These are phyloP conservation scores for Dusona sp. DNA, from an alignment of 2,888 invertebrate species.

Conservation along the genomic window DNA sequence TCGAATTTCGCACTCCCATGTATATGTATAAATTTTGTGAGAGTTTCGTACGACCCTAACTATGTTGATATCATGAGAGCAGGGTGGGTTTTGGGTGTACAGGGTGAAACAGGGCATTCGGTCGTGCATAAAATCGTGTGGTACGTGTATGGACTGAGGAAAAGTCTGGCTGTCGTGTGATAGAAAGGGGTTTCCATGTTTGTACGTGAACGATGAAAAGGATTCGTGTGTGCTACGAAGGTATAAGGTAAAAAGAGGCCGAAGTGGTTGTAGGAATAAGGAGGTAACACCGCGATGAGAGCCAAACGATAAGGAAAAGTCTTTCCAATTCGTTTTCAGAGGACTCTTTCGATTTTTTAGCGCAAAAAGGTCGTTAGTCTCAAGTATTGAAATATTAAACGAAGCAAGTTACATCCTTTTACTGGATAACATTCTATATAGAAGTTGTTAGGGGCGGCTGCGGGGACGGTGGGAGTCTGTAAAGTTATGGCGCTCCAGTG, in stretches of 20 bases:
- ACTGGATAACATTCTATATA: not conserved
- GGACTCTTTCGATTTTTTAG: not conserved
- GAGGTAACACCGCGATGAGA: not conserved
- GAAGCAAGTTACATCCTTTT: not conserved
- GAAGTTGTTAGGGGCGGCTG: conserved; percentile 29
- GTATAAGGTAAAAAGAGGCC: not conserved
- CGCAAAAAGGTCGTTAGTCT: not conserved
- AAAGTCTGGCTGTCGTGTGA: conserved; percentile 2
- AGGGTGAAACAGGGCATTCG: conserved; percentile 48
- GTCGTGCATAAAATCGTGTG: conserved; percentile 63
- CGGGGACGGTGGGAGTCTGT: conserved; percentile 72
- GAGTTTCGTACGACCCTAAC: conserved; percentile 53
- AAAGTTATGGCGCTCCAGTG: conserved; percentile 72
- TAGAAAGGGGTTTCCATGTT: conserved; percentile 34
- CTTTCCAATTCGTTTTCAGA: not conserved
- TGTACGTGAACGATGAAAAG: conserved; percentile 5
- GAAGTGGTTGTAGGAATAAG: not conserved
- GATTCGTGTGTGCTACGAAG: not conserved
- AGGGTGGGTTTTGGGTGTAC: conserved; percentile 1
- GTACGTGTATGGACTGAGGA: conserved; percentile 61
- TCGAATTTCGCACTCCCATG: conserved; percentile 42
- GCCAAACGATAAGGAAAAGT: conserved; percentile 6
- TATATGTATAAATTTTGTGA: conserved; percentile 15
- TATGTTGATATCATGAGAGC: conserved; percentile 61
- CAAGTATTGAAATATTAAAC: not conserved